Evolutionary conservation across 2,113 vertebrate species (phyloP), one percentile per base, ranked within the genome.

Genomic region (Eolophus roseicapilla): DNA sequence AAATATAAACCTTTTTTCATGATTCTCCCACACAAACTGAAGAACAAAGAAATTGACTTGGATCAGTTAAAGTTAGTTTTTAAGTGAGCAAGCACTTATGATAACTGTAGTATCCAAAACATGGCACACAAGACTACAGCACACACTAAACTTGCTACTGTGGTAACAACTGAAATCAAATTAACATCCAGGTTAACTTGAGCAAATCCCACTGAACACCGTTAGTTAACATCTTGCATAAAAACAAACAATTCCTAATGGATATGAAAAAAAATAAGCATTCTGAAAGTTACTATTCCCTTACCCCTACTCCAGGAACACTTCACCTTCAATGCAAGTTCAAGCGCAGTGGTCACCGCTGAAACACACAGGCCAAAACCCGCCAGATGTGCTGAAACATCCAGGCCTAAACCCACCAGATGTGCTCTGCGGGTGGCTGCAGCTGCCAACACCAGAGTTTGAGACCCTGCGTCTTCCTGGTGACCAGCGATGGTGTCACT

Each of bases 271-370:
- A 35, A 39, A n/a, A 62, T 0, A 35, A 74, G 25, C 28, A 74
- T 41, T 52, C 31, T 31, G 29, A 70, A 70, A 70, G 41, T n/a
- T 77, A 39, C 33, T 59, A 8, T 31, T 92, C 27, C 28, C 37
- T 62, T 64, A 27, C 31, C 24, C 4, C 46, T 29, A 14, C 41
- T 39, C 63, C 2, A 2, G 67, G 67, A 82, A 47, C 21, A 44
- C 31, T 57, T 65, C 11, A 41, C 21, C 33, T 52, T 18, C 65
- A 11, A 39, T 0, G 0, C 0, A 0, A 81, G 62, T 52, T 60
- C 21, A 31, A 81, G 39, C 0, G 0, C 5, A 31, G 55, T 0
- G 0, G 39, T 15, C 21, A 21, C 50, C 41, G 74, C n/a, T 77
- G 53, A 83, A 69, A 37, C 18, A 44, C 39, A 16, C 9, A 0